Evolutionary conservation across 2,888 invertebrate genomes (phyloP).

Genomic region (Eugnorisma glareosa): DNA sequence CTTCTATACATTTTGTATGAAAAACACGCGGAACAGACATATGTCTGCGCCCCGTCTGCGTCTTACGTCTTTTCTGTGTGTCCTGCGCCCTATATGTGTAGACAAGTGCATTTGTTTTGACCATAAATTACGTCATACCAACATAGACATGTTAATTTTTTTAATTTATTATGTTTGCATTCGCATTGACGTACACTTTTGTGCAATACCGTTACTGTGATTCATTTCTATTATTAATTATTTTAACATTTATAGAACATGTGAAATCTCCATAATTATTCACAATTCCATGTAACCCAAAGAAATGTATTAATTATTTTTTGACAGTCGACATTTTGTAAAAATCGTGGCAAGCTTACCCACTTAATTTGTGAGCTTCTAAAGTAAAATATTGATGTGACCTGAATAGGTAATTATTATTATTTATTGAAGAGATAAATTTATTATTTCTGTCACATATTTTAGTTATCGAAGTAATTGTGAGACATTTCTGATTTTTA

Average conservation of each 20-base stretch:
- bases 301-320: slow-evolving; percentile 60
- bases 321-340: slow-evolving; percentile 62
- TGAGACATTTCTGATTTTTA: slow-evolving; percentile 45
- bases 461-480: slow-evolving; percentile 41
- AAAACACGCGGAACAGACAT: no score
- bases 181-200: not conserved
- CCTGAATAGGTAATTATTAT: slow-evolving; percentile 50
- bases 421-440: slow-evolving; percentile 40
- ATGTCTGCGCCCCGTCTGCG: no score
- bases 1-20: no score
- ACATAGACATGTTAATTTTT: slow-evolving; percentile 9
- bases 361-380: slow-evolving; percentile 38
- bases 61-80: no score
- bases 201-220: slow-evolving; percentile 18
- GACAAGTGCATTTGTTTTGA: not conserved
- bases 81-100: no score
- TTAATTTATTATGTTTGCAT: not conserved
- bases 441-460: slow-evolving; percentile 52
- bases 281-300: slow-evolving; percentile 40
- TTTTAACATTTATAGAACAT: slow-evolving; percentile 22
- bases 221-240: slow-evolving; percentile 27
- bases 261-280: slow-evolving; percentile 53
- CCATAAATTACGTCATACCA: not conserved
- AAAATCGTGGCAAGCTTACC: slow-evolving; percentile 32
- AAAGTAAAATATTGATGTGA: slow-evolving; percentile 47